phyloP scores from a whole-genome alignment of 1,140 invertebrate species.

The Heliothis virescens region DNA sequence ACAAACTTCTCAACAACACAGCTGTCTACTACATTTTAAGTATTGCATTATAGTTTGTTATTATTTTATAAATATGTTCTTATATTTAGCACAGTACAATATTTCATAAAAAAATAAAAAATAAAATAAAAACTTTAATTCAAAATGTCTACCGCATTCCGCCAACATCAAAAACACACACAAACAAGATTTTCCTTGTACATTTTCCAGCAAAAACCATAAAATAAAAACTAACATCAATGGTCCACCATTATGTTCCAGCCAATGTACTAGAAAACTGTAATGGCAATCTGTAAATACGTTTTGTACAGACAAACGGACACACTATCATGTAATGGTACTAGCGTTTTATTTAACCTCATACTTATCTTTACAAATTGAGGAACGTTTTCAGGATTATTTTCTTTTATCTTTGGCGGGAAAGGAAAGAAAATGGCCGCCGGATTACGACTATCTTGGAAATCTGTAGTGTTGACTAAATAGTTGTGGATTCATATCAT shows the following conservation, averaged over 20 bases:
- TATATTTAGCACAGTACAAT: too few species aligned
- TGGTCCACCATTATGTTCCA: background rate
- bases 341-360: background rate
- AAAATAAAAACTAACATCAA: background rate
- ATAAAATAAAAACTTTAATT: too few species aligned
- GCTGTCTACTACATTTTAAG: too few species aligned
- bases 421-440: background rate
- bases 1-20: too few species aligned
- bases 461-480: too few species aligned
- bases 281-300: background rate
- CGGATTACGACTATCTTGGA: too few species aligned
- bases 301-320: background rate
- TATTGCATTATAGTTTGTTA: too few species aligned
- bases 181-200: background rate
- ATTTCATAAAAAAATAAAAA: too few species aligned
- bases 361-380: background rate
- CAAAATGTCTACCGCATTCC: background rate
- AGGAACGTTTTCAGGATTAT: background rate
- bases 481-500: too few species aligned
- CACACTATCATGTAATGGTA: background rate
- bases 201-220: background rate
- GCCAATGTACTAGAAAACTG: slow-evolving; percentile 17
- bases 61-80: too few species aligned
- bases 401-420: background rate
- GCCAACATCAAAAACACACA: background rate